Conservation (phyloP, 2,888 invertebrate genomes). For the Falcaria lacertinaria region DNA sequence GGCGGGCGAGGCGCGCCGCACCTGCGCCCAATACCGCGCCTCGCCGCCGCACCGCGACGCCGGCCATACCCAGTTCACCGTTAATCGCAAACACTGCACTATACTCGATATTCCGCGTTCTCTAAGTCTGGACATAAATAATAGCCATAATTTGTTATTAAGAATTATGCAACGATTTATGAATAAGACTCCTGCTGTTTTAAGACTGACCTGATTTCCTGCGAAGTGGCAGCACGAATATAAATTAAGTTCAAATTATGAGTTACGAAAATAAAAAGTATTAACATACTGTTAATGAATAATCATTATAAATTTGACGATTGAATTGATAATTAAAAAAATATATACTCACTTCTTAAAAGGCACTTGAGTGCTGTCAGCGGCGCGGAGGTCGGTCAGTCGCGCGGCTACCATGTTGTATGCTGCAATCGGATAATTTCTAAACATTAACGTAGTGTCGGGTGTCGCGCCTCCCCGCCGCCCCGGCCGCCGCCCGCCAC, state of each 20-base stretch:
- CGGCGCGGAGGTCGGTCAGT: conserved; percentile 95
- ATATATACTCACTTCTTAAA: conserved; percentile 93
- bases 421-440: conserved; percentile 91
- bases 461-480: conserved; percentile 14
- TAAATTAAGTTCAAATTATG: conserved; percentile 8
- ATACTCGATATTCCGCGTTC: conserved; percentile 97
- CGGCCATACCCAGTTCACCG: conserved; percentile 87
- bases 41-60: conserved; percentile 82
- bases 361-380: conserved; percentile 98
- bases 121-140: conserved; percentile 85
- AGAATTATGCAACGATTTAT: background rate
- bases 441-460: conserved; percentile 74
- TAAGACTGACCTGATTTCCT: conserved; percentile 71
- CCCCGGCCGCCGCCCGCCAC: conserved; percentile 33
- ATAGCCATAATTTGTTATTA: conserved; percentile 4
- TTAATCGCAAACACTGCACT: conserved; percentile 81
- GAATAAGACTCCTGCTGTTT: too few relatives aligned
- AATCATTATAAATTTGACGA: background rate
- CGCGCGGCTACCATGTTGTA: conserved; percentile 99
- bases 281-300: too few relatives aligned
- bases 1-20: conserved; percentile 35
- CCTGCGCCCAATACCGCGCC: conserved; percentile 43
- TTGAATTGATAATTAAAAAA: background rate
- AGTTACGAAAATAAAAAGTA: background rate
- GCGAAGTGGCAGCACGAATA: conserved; percentile 31